Base-by-base conservation (phyloP, 2,888 invertebrate species). In the Ceriagrion tenellum region DNA sequence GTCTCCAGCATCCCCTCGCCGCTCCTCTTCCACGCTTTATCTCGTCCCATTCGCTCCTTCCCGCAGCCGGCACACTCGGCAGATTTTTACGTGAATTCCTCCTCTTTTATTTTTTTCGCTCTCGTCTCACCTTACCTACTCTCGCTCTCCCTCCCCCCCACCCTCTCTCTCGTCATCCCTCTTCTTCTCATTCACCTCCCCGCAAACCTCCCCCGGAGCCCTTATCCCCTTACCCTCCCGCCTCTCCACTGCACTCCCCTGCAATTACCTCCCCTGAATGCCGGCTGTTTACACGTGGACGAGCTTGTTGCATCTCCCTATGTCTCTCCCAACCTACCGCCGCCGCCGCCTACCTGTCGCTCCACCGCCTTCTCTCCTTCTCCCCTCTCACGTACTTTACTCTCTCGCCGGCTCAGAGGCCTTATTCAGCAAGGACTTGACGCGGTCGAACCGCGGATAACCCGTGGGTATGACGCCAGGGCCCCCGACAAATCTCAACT, bases 221-320 rank as follows among this genome's bases (percentile, higher is more conserved):
- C 55, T 55, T n/a, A n/a, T 18, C 13, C 89, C 89, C 55, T 23
- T n/a, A 55, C 26, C 26, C 55, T 10, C 8, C 88, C 18, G 26
- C 10, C 89, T n/a, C 89, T 89, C 89, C 89, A 89, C 55, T 81
- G 35, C 81, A 81, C 81, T 35, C 81, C 55, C 89, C 55, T 55
- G 89, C 89, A 89, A 89, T 89, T 89, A 89, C 89, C 89, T 89
- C 26, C 89, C 89, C 89, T 55, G 55, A 55, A 89, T 55, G 55
- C 88, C 89, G 81, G 55, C 89, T 89, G 89, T 89, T 89, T 89
- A 89, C 89, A 89, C 89, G 89, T n/a, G n/a, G 89, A 89, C n/a
- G 55, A 89, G 89, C 89, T 89, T 89, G 89, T 89, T 89, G 89
- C 89, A 55, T 89, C 30, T 81, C 81, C 81, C 81, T 35, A 35